Base-by-base conservation (phyloP, 2,797 vertebrate genomes). In the Clarias platycephalus region DNA sequence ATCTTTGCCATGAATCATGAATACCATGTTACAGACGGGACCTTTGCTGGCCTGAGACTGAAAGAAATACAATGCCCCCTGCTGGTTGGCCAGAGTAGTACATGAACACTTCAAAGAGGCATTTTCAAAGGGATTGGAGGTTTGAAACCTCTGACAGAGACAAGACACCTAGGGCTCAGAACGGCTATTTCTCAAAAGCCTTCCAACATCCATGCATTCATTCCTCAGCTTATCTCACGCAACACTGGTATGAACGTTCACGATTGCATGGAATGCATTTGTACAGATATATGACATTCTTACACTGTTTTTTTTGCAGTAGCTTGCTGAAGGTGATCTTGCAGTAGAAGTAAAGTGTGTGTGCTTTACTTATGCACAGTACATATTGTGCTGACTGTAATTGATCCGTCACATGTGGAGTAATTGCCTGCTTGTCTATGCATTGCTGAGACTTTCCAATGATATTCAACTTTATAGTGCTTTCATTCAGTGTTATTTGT, bases 51-150 rank as follows among this genome's bases (percentile, higher is more conserved):
- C 34, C 44, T 37, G 0, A 40, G 24, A 81, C 49, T 40, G 67
- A 34, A 66, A 83, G 81, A 76, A 85, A 82, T 78, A 81, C 78
- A 86, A 71, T 86, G 86, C 86, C 89, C 86, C 85, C 88, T 86
- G 15, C 74, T 77, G 86, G 53, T 16, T 62, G 58, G 7, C 26
- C 22, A 8, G 49, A 44, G 16, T 24, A 71, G 58, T 2, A 28
- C 58, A 81, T 31, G 20, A 26, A 28, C 4, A 81, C 77, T 84
- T 86, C 78, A 86, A 84, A 86, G 71, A 4, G 40, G n/a, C n/a
- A 16, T 44, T 80, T 86, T 81, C 53, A 84, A 84, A 84, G 74
- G 63, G 83, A 84, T 84, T 87, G 68, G 20, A 53, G 75, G 66
- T 81, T 78, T 70, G 64, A 85, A 37, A 18, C 55, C 57, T 62